Conservation (phyloP, 2,113 vertebrate genomes). For the Oenanthe oenanthe region DNA sequence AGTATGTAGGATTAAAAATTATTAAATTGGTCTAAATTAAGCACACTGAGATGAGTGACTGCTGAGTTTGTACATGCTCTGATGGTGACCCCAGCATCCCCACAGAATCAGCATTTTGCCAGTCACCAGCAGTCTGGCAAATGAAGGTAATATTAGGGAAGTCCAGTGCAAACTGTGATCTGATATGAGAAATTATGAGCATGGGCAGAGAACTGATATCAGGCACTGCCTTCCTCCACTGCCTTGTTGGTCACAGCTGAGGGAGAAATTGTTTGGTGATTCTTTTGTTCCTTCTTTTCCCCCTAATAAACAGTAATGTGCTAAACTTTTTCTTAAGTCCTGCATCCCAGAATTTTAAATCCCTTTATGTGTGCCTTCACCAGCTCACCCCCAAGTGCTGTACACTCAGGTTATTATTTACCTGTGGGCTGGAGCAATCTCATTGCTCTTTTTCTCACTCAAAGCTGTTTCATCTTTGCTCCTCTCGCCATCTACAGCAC, state of each 20-base stretch:
- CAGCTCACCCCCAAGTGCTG: not conserved
- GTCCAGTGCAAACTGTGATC: rapidly evolving
- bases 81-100: not conserved
- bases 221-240: not conserved
- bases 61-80: not conserved
- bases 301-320: not conserved
- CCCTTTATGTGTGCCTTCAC: not conserved
- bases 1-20: not conserved
- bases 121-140: not conserved
- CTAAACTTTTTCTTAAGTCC: not conserved
- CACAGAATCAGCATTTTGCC: not conserved
- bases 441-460: not conserved
- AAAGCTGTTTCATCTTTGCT: not conserved
- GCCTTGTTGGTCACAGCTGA: not conserved
- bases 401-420: not conserved
- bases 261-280: not conserved
- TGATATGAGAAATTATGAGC: not conserved
- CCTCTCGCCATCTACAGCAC: not conserved
- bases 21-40: not conserved
- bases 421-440: not conserved
- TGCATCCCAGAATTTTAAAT: not conserved
- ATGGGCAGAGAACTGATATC: not conserved
- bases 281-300: not conserved
- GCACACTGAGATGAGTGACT: not conserved
- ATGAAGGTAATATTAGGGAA: not conserved